Evolutionary conservation across 2,113 vertebrate genomes (phyloP).

Genomic region (Aspiorhynchus laticeps): DNA sequence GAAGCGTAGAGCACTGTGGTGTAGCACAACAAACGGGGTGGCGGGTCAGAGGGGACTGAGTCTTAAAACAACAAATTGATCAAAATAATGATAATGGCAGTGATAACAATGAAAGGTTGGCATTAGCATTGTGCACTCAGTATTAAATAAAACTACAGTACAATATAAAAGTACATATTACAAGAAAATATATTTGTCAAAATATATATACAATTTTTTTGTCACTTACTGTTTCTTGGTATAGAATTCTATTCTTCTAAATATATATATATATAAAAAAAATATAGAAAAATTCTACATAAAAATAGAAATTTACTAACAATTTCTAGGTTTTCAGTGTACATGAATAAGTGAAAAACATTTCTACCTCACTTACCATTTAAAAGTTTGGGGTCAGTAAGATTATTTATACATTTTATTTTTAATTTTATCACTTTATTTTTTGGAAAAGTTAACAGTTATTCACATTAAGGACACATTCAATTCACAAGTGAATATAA

Average conservation of each 20-base stretch:
- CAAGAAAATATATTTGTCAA: too few relatives aligned
- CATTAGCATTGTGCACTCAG: background rate
- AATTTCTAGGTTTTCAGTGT: too few relatives aligned
- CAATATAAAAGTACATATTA: too few relatives aligned
- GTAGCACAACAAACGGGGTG: background rate
- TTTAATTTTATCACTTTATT: background rate
- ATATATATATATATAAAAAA: too few relatives aligned
- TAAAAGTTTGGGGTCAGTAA: background rate
- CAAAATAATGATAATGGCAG: background rate
- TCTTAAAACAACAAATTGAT: background rate
- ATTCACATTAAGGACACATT: background rate
- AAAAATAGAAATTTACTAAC: too few relatives aligned
- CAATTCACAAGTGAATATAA: background rate
- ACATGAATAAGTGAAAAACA: too few relatives aligned
- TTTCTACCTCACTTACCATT: background rate
- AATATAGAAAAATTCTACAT: too few relatives aligned
- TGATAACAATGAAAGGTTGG: background rate
- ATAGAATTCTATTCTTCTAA: too few relatives aligned
- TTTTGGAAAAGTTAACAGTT: background rate
- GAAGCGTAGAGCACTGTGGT: background rate
- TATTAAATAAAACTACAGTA: background rate
- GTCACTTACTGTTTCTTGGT: too few relatives aligned
- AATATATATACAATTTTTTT: too few relatives aligned
- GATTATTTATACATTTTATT: background rate
- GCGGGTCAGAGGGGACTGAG: background rate